Conservation (phyloP, 2,888 invertebrate genomes). For the Anticlea derivata region DNA sequence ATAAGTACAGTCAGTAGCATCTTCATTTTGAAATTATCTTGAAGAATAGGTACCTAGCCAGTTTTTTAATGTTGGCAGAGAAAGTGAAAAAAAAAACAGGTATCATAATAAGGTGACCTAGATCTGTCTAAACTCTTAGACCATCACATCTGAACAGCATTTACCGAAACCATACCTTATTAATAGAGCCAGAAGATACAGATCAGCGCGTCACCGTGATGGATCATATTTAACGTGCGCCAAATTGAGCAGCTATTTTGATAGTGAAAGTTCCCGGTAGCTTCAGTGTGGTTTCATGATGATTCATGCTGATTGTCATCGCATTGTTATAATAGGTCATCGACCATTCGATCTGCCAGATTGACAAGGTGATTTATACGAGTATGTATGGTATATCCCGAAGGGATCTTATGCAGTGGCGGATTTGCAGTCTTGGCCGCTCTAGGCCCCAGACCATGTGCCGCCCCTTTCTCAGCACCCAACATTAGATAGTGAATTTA, state of each 20-base stretch:
- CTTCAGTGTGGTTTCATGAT: constrained; percentile 25
- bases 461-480: too few relatives aligned
- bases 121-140: constrained; percentile 28
- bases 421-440: too few relatives aligned
- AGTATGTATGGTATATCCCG: too few relatives aligned
- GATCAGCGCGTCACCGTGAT: constrained; percentile 9
- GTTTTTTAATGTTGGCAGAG: constrained; percentile 15
- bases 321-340: constrained; percentile 21
- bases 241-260: constrained; percentile 33
- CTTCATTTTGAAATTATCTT: too few relatives aligned
- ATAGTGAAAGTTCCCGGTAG: constrained; percentile 35
- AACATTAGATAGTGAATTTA: too few relatives aligned
- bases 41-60: not conserved
- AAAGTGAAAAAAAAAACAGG: constrained; percentile 24
- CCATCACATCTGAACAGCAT: constrained; percentile 12
- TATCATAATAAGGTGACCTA: constrained; percentile 28
- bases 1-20: too few relatives aligned
- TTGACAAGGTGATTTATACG: too few relatives aligned
- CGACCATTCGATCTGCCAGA: constrained; percentile 19
- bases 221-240: constrained; percentile 28
- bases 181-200: constrained; percentile 13
- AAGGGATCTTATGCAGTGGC: too few relatives aligned
- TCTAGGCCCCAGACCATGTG: too few relatives aligned
- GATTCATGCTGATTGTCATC: constrained; percentile 11
- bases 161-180: constrained; percentile 5